Evolutionary conservation across 2,888 invertebrate genomes (phyloP), one percentile per base, ranked within the genome.

Genomic region (Nipponacmea schrenckii): DNA sequence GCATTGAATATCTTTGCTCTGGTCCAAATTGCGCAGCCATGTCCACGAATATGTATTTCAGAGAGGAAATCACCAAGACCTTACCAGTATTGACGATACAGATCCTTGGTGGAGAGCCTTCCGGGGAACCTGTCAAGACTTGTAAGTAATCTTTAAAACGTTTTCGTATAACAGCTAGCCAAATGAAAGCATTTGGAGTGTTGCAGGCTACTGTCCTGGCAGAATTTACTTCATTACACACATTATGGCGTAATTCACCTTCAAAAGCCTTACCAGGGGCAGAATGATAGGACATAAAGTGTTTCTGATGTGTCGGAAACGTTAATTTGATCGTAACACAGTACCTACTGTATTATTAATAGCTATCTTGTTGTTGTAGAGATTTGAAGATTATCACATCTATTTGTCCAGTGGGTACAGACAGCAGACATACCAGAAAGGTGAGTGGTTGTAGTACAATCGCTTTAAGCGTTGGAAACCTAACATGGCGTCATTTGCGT

Each of bases 371-470:
- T 66, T 72, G 67, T 76, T 79, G 5, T 77, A 86, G 85, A 94
- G 88, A 91, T 12, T 88, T 95, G 10, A 92, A 92, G 81, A 86
- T 94, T 78, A 92, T 92, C 77, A 91, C 91, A 68, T 92, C 94
- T 83, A 94, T 96, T 68, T 97, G 96, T 87, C 94, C 96, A 0
- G 97, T 95, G 2, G 96, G 94, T 50, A 97, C 97, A 0, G 97
- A 98, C 86, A 94, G 94, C 84, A 92, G 96, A 77, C 96, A 93
- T 85, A 89, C 97, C 20, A 92, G 97, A 83, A 89, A 91, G 84
- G 92, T 92, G 88, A 79, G 45, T 26, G 39, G 39, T 39, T 7
- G n/a, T n/a, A n/a, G n/a, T n/a, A n/a, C n/a, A n/a, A n/a, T n/a
- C n/a, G n/a, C n/a, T n/a, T n/a, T n/a, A n/a, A n/a, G n/a, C n/a